These are phyloP conservation scores for Griposia aprilina DNA, from an alignment of 2,888 invertebrate genomes.

Conservation along the genomic window DNA sequence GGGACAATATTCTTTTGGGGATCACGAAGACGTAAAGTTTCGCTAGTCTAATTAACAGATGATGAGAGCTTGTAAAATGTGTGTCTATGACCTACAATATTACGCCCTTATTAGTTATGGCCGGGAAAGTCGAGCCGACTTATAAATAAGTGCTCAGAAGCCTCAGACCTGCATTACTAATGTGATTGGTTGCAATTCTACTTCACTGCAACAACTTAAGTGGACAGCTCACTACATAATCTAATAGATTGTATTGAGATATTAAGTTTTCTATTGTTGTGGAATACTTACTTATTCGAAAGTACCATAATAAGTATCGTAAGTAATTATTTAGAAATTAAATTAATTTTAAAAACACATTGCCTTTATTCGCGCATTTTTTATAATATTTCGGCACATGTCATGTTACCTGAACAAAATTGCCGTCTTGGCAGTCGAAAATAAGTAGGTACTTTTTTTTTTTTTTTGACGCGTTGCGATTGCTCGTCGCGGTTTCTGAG, in stretches of 20 bases:
- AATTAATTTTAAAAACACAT: not conserved
- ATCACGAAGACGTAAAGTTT: not conserved
- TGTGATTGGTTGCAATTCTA: conserved; percentile 25
- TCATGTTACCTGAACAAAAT: not conserved
- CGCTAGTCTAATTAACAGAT: not conserved
- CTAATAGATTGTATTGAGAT: not conserved
- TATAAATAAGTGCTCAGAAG: not conserved
- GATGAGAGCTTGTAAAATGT: not conserved
- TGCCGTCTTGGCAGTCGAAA: not conserved
- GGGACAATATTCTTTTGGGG: not conserved
- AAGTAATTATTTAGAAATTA: not conserved
- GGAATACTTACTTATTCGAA: not conserved
- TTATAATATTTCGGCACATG: not conserved
- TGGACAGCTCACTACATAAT: conserved; percentile 18
- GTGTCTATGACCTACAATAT: not conserved
- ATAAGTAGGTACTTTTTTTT: not conserved
- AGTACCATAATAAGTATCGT: not conserved
- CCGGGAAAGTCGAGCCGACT: conserved; percentile 12
- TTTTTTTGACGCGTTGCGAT: not conserved
- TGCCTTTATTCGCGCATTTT: not conserved
- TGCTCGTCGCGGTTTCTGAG: not conserved
- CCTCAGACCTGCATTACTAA: not conserved
- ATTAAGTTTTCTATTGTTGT: not conserved
- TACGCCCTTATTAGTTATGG: not conserved
- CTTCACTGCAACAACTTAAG: not conserved